These are phyloP conservation scores for Sarcophaga caerulescens DNA, from an alignment of 2,888 invertebrate genomes.

Conservation along the genomic window DNA sequence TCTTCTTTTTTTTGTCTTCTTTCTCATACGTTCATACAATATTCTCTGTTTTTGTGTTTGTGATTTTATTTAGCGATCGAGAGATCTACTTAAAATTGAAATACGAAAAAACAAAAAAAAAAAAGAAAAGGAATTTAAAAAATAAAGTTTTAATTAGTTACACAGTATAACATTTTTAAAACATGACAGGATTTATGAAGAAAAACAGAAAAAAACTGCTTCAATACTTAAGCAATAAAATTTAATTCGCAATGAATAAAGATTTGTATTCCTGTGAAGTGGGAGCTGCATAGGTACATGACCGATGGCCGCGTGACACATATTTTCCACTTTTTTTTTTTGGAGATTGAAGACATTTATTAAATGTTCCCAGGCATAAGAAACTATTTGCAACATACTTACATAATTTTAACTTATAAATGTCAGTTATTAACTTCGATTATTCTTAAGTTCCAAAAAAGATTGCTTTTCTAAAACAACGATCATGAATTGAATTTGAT, in stretches of 20 bases:
- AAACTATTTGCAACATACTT: too few species aligned
- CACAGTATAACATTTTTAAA: constrained; percentile 53
- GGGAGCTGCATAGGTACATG: background rate
- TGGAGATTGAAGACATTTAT: too few species aligned
- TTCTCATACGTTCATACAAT: constrained; percentile 1
- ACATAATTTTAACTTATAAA: too few species aligned
- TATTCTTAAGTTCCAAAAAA: too few species aligned
- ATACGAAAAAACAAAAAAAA: background rate
- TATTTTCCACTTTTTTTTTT: background rate
- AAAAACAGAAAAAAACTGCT: constrained; percentile 17
- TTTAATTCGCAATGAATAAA: background rate
- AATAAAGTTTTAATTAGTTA: constrained; percentile 63
- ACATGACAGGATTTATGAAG: constrained; percentile 60
- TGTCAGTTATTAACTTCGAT: too few species aligned
- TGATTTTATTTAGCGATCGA: background rate
- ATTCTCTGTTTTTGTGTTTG: constrained; percentile 3
- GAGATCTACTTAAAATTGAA: constrained; percentile 51
- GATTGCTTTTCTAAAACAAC: too few species aligned
- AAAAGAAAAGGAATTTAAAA: background rate
- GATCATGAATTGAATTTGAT: too few species aligned
- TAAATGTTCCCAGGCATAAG: too few species aligned
- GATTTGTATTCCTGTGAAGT: background rate
- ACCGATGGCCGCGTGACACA: background rate
- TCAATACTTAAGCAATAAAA: constrained; percentile 27
- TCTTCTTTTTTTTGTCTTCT: constrained; percentile 42